These are phyloP conservation scores for Anadara kagoshimensis DNA, from an alignment of 1,140 invertebrate genomes.

Conservation along the genomic window DNA sequence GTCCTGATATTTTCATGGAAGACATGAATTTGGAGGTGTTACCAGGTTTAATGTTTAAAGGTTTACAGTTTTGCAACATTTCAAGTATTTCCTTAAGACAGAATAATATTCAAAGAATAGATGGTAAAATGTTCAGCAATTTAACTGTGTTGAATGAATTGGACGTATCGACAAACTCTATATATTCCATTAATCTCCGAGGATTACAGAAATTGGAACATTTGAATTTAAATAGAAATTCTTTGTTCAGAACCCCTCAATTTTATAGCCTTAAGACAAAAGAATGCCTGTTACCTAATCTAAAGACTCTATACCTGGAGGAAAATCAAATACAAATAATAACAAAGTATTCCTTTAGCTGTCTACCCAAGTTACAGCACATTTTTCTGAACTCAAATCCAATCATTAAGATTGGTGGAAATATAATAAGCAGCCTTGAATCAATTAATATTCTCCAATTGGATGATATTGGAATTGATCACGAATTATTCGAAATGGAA, in stretches of 20 bases:
- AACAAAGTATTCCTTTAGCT: neutral
- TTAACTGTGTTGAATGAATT: too few species aligned
- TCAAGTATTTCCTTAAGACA: too few species aligned
- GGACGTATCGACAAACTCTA: too few species aligned
- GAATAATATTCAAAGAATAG: too few species aligned
- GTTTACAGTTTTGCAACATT: too few species aligned
- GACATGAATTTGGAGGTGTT: too few species aligned
- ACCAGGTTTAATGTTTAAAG: too few species aligned
- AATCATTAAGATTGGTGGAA: constrained; percentile 3
- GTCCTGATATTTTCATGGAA: too few species aligned
- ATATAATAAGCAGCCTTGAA: neutral
- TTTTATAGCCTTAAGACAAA: neutral
- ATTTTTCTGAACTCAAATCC: constrained; percentile 5
- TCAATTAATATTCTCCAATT: neutral
- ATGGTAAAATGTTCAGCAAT: too few species aligned
- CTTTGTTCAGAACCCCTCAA: neutral
- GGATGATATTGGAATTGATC: neutral
- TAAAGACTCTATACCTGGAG: neutral
- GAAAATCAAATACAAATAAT: constrained; percentile 11
- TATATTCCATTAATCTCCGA: too few species aligned
- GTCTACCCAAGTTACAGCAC: neutral
- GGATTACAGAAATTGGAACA: too few species aligned
- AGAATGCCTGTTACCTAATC: neutral
- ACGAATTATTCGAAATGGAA: constrained; percentile 2
- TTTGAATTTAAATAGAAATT: too few species aligned